Base-by-base conservation (phyloP, 1,140 invertebrate genomes). In the Saxidomus purpurata region DNA sequence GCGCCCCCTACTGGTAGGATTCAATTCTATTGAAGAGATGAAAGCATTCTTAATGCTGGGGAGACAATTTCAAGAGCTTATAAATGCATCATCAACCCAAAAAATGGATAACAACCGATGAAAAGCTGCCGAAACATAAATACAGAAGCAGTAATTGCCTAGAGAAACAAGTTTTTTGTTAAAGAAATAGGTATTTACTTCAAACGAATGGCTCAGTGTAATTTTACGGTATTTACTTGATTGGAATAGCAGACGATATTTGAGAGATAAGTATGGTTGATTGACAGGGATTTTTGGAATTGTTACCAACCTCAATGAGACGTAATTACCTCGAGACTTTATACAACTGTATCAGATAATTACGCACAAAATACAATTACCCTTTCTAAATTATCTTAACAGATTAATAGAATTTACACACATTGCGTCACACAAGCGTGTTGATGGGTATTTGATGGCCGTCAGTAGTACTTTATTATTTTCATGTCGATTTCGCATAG, bases 201-300 rank as follows among this genome's bases (percentile, higher is more conserved):
- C 85, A 87, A 87, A 87, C 52, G 74, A 76, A 67, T 34, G 55
- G 55, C 40, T 47, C 85, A 38, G 47, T 47, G 85, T 79, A 87
- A 87, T 87, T 87, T 87, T 87, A 87, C 74, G 85, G 85, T 79
- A 87, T 87, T 87, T 79, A 55, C 71, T 79, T 87, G 85, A 87
- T 87, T 63, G 85, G 61, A 63, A 87, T 77, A 77, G 25, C 85
- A 87, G 85, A n/a, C 71, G 36, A 77, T 87, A 43, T 52, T 31
- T 55, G 38, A 47, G 31, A 59, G 71, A 87, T 87, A 87, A 87
- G 85, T 87, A 87, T 49, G 52, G 52, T 1, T 87, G 85, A 87
- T 87, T 87, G 85, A 87, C 85, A 87, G 74, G 85, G 85, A 79
- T 87, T 87, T 79, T 87, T 76, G 47, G 74, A 79, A 77, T 76